Evolutionary conservation across 2,797 vertebrate species (phyloP).

Genomic region (Neopelma chrysocephalum): DNA sequence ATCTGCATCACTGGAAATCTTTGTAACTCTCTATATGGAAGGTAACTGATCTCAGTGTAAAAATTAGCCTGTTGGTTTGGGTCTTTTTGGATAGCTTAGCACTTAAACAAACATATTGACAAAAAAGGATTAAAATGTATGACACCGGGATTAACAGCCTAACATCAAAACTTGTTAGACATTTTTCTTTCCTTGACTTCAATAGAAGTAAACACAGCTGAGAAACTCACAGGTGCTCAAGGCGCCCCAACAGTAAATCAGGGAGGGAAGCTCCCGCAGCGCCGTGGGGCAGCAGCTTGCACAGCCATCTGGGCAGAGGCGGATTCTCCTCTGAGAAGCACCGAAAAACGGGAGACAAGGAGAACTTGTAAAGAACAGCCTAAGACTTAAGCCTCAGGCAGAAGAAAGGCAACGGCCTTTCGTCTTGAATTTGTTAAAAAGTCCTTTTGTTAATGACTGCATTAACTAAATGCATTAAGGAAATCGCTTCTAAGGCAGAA

Average conservation of each 20-base stretch:
- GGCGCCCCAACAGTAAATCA: background rate
- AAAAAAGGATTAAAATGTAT: background rate
- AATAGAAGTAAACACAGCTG: background rate
- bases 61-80: background rate
- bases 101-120: background rate
- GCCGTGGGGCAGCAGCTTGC: background rate
- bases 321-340: background rate
- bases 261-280: accelerated
- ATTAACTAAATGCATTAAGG: background rate
- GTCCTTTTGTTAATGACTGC: background rate
- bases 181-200: background rate
- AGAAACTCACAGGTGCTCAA: background rate
- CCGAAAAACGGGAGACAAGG: background rate
- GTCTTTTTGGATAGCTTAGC: background rate
- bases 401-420: background rate
- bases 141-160: background rate
- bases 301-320: background rate
- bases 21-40: background rate
- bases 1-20: background rate
- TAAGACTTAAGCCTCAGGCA: background rate
- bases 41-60: background rate
- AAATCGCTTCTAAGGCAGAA: background rate
- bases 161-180: background rate
- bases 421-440: background rate
- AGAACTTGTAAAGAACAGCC: background rate